Evolutionary conservation across 2,113 vertebrate species (phyloP).

Genomic region (Cryptomyrus ogoouensis): DNA sequence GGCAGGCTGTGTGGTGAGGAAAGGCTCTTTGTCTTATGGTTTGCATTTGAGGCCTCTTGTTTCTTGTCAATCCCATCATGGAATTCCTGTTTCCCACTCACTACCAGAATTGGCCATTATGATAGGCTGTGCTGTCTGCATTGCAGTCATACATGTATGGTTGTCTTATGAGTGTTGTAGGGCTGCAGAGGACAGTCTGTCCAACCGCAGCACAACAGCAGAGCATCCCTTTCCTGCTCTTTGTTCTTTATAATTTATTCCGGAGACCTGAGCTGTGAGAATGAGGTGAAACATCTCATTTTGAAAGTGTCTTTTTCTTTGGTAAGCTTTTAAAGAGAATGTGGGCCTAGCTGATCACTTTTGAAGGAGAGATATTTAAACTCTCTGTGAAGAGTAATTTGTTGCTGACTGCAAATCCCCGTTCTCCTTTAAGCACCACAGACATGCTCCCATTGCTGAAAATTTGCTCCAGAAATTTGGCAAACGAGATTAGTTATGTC

Average conservation of each 20-base stretch:
- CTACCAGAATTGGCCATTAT: neutral
- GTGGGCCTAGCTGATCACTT: constrained; percentile 1
- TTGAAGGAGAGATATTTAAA: neutral
- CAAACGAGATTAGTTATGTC: constrained; percentile 6
- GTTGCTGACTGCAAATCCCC: neutral
- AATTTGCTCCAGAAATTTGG: neutral
- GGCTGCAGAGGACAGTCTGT: neutral
- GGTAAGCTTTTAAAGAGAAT: neutral
- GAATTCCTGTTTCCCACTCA: neutral
- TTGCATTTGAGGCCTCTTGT: neutral
- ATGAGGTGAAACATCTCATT: constrained; percentile 11
- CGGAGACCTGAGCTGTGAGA: constrained; percentile 11
- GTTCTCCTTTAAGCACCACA: neutral
- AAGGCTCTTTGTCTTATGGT: neutral
- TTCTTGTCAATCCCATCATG: neutral
- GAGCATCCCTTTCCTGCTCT: neutral
- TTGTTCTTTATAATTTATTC: constrained; percentile 22
- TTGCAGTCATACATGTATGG: neutral
- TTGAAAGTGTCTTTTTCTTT: neutral
- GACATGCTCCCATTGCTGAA: neutral
- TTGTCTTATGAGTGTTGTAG: neutral
- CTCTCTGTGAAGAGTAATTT: neutral
- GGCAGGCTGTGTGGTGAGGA: neutral
- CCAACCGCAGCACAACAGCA: neutral
- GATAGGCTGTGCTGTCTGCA: neutral